Percentiles rank a stretch among this genome's conserved stretches.
Conservation (phyloP, 35 echinoderm and acorn worm genomes). For the Apostichopus californicus region DNA sequence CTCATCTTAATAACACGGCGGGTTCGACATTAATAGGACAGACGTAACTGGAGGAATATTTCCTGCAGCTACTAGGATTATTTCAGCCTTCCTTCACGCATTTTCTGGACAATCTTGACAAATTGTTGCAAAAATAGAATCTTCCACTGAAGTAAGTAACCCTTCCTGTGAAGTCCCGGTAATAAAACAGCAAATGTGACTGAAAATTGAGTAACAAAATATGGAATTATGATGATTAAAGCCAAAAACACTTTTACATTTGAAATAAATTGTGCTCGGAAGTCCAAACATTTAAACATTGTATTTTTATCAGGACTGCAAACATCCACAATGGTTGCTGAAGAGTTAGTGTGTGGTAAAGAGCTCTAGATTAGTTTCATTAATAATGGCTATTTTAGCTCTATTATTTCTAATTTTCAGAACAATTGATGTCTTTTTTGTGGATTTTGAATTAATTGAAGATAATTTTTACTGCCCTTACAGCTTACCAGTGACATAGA, state of each 20-base stretch:
- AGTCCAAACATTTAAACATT: too few relatives aligned
- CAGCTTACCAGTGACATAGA: too few relatives aligned
- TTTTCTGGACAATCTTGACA: conserved; percentile 38
- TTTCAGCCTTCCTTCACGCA: conserved; percentile 48
- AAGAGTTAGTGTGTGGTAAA: too few relatives aligned
- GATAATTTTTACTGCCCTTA: too few relatives aligned
- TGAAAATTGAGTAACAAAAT: background rate
- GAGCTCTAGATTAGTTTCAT: background rate
- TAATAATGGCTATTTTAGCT: too few relatives aligned
- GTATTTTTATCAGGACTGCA: too few relatives aligned
- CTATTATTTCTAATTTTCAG: too few relatives aligned
- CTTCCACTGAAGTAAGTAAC: conserved; percentile 41
- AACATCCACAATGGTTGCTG: too few relatives aligned
- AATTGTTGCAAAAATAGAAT: conserved; percentile 28
- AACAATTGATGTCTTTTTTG: too few relatives aligned
- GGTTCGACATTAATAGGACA: background rate
- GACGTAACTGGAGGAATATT: background rate
- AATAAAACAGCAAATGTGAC: conserved; percentile 25
- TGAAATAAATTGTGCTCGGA: too few relatives aligned
- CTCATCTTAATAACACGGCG: too few relatives aligned
- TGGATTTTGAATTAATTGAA: too few relatives aligned
- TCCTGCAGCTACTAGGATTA: background rate
- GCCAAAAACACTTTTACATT: background rate
- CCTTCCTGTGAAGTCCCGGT: conserved; percentile 44
- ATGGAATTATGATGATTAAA: background rate